A percentile compares a stretch with the other conserved stretches of the same genome.
Evolutionary conservation across 1,140 invertebrate genomes (phyloP).

Genomic region (Dolichoris vasculosae): DNA sequence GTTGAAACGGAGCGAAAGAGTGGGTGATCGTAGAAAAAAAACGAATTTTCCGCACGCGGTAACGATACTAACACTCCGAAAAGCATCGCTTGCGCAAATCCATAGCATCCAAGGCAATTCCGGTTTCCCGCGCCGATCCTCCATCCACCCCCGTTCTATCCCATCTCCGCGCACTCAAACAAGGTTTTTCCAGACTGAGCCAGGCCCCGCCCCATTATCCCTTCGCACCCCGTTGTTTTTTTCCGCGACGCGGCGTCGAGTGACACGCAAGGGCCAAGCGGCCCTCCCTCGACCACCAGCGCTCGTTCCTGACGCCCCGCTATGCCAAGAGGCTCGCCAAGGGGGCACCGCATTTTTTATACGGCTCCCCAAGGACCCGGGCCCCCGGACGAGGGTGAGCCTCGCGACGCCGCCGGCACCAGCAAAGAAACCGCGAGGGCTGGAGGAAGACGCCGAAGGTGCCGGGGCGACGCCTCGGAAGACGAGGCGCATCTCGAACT

Average conservation of each 20-base stretch:
- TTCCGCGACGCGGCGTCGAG: background rate
- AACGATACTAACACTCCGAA: background rate
- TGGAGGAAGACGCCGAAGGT: background rate
- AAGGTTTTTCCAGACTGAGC: background rate
- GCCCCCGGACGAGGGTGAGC: background rate
- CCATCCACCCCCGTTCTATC: background rate
- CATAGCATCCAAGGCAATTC: too few species aligned
- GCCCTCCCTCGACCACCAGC: conserved; percentile 61
- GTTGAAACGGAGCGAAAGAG: too few species aligned
- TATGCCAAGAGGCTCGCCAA: conserved; percentile 74
- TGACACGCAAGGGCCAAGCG: background rate
- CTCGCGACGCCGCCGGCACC: background rate
- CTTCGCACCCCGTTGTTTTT: conserved; percentile 20
- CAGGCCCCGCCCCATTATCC: conserved; percentile 23
- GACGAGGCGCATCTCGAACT: conserved; percentile 70
- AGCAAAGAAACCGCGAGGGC: background rate
- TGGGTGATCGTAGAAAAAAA: too few species aligned
- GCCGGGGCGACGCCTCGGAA: conserved; percentile 56
- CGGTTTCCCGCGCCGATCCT: background rate
- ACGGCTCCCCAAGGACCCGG: conserved; percentile 56
- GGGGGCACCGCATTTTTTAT: conserved; percentile 74
- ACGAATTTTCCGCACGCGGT: background rate
- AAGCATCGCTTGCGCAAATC: background rate
- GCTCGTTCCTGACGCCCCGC: conserved; percentile 69
- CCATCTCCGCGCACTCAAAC: background rate